Percentiles rank a stretch among this genome's conserved stretches.
phyloP scores from a whole-genome alignment of 2,888 invertebrate species.

The Formica aserva region DNA sequence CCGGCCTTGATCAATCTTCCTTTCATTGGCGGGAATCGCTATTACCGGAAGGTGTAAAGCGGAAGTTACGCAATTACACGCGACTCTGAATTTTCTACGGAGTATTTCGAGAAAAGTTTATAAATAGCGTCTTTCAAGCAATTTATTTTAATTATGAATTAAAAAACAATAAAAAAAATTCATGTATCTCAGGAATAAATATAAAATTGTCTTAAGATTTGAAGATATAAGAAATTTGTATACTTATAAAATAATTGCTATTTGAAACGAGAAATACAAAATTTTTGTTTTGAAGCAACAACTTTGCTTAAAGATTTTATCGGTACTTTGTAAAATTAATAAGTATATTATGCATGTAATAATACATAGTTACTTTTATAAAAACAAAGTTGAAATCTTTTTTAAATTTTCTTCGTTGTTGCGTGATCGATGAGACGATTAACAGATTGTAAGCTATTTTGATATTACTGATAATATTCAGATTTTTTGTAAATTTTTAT shows the following conservation, averaged over 20 bases:
- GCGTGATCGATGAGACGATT: background rate
- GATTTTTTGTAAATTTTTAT: background rate
- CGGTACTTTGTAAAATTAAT: background rate
- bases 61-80: slow-evolving; percentile 33
- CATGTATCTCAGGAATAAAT: background rate
- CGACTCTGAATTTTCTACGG: background rate
- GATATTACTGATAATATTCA: background rate
- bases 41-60: slow-evolving; percentile 37
- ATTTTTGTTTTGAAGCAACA: background rate
- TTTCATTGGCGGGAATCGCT: slow-evolving; percentile 26
- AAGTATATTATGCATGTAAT: background rate
- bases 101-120: background rate
- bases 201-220: background rate
- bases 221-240: background rate
- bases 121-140: background rate
- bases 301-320: background rate
- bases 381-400: background rate
- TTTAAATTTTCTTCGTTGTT: background rate
- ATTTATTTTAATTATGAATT: background rate
- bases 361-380: background rate
- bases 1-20: slow-evolving; percentile 45
- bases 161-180: background rate
- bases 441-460: background rate
- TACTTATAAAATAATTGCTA: background rate
- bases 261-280: background rate